These are phyloP conservation scores for Colletes collaris DNA, from an alignment of 2,888 invertebrate genomes.

Conservation along the genomic window DNA sequence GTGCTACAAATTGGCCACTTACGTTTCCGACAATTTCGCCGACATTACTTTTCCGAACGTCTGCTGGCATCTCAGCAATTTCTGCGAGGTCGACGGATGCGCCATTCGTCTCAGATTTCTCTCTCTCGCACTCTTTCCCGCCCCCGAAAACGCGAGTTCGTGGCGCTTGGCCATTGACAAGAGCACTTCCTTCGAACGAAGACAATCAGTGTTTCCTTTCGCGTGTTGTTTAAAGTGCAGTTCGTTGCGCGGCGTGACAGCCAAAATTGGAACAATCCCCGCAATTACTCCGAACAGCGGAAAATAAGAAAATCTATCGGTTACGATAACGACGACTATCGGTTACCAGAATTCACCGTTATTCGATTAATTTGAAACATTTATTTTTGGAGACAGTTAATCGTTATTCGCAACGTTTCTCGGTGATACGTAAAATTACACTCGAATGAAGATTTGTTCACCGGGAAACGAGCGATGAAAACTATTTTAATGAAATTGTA, in stretches of 20 bases:
- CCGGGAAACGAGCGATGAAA: no score
- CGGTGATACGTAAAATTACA: no score
- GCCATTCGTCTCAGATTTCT: slow-evolving; percentile 37
- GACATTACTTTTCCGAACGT: slow-evolving; percentile 39
- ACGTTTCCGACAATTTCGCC: slow-evolving; percentile 49
- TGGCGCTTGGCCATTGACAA: background rate
- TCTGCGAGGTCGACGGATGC: slow-evolving; percentile 29
- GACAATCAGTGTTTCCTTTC: slow-evolving; percentile 1
- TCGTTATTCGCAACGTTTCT: no score
- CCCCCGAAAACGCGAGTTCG: background rate
- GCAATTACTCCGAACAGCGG: background rate
- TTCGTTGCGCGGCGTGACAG: background rate
- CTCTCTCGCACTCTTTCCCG: background rate
- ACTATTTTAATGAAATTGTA: no score
- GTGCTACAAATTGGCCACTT: slow-evolving; percentile 61
- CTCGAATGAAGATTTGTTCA: no score
- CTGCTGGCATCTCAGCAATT: slow-evolving; percentile 46
- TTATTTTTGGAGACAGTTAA: no score
- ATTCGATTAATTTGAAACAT: no score
- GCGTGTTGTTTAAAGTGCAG: background rate
- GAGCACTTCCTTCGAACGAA: background rate
- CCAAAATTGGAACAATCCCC: background rate
- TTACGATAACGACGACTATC: background rate
- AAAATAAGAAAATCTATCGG: background rate
- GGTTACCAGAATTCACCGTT: no score